Evolutionary conservation across 2,797 vertebrate genomes (phyloP).

Genomic region (Anomalospiza imberbis): DNA sequence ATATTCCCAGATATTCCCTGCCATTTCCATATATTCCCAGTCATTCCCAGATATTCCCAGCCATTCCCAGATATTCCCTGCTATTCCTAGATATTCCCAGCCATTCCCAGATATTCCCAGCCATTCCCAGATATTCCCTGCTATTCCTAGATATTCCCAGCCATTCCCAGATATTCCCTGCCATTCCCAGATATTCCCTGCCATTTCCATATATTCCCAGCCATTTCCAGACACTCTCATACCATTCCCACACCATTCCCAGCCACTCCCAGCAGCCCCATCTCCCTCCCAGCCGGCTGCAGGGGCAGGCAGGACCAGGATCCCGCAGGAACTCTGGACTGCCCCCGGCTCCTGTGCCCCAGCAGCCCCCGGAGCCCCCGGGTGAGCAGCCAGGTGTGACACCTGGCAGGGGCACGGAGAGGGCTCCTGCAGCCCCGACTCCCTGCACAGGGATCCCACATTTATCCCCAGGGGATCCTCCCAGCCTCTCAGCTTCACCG

Average conservation of each 20-base stretch:
- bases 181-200: no score
- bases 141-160: no score
- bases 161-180: not conserved
- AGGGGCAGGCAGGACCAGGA: not conserved
- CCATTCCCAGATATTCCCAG: not conserved
- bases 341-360: no score
- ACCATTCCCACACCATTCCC: no score
- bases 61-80: no score
- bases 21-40: not conserved
- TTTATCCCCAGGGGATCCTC: not conserved
- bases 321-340: not conserved
- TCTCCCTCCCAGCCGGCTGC: not conserved
- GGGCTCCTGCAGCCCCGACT: not conserved
- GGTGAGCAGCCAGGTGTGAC: no score
- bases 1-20: no score
- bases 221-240: no score
- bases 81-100: not conserved
- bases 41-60: not conserved
- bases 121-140: not conserved
- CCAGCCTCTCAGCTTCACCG: not conserved
- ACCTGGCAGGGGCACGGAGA: no score
- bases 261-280: not conserved
- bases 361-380: no score
- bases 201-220: not conserved
- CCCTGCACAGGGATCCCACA: not conserved